Base-by-base conservation (phyloP, 2,797 vertebrate species). In the Acanthopagrus latus region DNA sequence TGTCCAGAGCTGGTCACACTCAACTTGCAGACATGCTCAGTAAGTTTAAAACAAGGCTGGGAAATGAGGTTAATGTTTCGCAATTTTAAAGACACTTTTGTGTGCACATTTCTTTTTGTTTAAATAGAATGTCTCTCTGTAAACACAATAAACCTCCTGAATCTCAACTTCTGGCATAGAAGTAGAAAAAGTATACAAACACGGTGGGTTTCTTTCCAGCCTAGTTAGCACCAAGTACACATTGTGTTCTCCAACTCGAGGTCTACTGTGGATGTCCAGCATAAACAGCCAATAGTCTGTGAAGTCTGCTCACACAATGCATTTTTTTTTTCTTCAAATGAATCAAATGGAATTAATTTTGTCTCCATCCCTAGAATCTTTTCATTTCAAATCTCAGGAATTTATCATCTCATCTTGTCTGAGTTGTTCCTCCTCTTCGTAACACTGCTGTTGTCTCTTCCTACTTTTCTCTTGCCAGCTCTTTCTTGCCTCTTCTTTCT, bases 1-100 rank as follows among this genome's bases (percentile, higher is more conserved):
- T 99, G 97, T 93, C 97, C 98, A 8, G 97, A 99, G 56, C 94
- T 98, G 93, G 95, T 98, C 94, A 97, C 98, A 5, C 95, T 99
- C 88, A 99, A 98, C 93, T 89, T 99, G 69, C 97, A 99, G 89
- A 98, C 97, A 0, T 99, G 97, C 93, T 96, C 97, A 80, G 97
- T 99, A 96, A 98, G 97, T 90, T 21, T 18, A 23, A 6, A 4
- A 33, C 27, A 56, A 5, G 17, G 4, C 38, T 14, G 3, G 18
- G 63, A 25, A 33, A 60, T 33, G 0, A 60, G 2, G 23, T 20
- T 6, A 41, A 44, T 4, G 5, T 48, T 48, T 20, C 55, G 25
- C n/a, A 51, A 4, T 59, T 70, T 66, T 10, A 60, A 3, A 25
- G 27, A 13, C 29, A 3, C 11, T 21, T 21, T 41, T 18, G 50